These are phyloP conservation scores for Epicauta chinensis DNA, from an alignment of 1,140 invertebrate species.

Conservation along the genomic window DNA sequence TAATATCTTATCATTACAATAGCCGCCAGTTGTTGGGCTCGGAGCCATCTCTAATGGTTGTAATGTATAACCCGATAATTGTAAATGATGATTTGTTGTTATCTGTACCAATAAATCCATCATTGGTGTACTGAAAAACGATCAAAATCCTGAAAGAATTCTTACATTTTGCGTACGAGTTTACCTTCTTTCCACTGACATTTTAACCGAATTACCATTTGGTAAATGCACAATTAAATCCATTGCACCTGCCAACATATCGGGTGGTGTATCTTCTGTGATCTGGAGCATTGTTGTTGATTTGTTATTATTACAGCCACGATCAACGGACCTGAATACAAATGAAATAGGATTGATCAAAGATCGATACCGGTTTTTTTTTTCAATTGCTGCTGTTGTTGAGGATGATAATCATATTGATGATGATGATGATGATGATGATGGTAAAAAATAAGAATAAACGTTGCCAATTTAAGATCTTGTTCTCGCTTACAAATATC, in stretches of 20 bases:
- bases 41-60: constrained; percentile 52
- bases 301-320: neutral
- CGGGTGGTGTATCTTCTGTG: constrained; percentile 67
- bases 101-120: constrained; percentile 76
- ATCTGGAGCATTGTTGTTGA: constrained; percentile 52
- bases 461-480: no score
- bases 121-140: constrained; percentile 64
- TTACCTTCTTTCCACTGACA: constrained; percentile 66
- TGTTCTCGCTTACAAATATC: no score
- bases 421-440: no score
- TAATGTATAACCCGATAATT: constrained; percentile 65
- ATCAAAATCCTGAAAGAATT: no score
- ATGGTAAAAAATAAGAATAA: no score
- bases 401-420: no score
- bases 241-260: constrained; percentile 70
- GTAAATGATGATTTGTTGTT: constrained; percentile 64
- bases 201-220: constrained; percentile 53
- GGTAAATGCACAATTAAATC: constrained; percentile 65
- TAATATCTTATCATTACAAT: constrained; percentile 50
- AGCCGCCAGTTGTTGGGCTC: constrained; percentile 38
- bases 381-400: no score
- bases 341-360: neutral
- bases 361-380: no score
- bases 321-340: constrained; percentile 27
- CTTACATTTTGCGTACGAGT: no score